These are phyloP conservation scores for Pseudopleuronectes americanus DNA, from an alignment of 2,797 vertebrate species.

Conservation along the genomic window DNA sequence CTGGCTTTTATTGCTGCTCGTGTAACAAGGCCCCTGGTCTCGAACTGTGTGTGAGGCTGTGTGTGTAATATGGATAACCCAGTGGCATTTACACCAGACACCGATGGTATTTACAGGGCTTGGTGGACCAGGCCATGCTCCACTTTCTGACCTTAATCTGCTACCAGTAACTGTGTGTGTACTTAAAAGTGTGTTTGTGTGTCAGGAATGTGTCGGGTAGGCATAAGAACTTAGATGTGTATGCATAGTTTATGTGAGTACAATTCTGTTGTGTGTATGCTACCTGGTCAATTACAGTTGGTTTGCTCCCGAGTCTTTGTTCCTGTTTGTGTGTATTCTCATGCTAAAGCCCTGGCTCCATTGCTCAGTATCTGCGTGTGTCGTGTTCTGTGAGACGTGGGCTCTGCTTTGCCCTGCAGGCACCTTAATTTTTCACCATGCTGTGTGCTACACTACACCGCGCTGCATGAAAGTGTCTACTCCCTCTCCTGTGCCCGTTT, in stretches of 20 bases:
- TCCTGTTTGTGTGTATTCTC: conserved; percentile 28
- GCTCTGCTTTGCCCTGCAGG: conserved; percentile 76
- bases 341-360: conserved; percentile 49
- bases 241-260: conserved; percentile 20
- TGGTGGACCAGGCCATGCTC: conserved; percentile 60
- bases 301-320: conserved; percentile 24
- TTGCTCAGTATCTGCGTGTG: conserved; percentile 70
- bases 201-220: conserved; percentile 10
- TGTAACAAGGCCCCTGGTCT: conserved; percentile 41
- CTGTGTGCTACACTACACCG: conserved; percentile 64
- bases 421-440: conserved; percentile 81
- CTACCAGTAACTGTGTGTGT: conserved; percentile 21
- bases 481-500: conserved; percentile 47
- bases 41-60: conserved; percentile 27
- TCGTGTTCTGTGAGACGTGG: conserved; percentile 66
- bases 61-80: conserved; percentile 65
- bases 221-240: conserved; percentile 13
- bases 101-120: conserved; percentile 78
- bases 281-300: conserved; percentile 23
- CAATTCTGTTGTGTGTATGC: conserved; percentile 23
- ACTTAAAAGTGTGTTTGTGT: conserved; percentile 36
- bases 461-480: conserved; percentile 67
- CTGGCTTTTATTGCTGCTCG: conserved; percentile 43
- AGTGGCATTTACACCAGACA: conserved; percentile 79
- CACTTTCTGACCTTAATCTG: conserved; percentile 81